Evolutionary conservation across 2,113 vertebrate genomes (phyloP).

Genomic region (Leuciscus idus): DNA sequence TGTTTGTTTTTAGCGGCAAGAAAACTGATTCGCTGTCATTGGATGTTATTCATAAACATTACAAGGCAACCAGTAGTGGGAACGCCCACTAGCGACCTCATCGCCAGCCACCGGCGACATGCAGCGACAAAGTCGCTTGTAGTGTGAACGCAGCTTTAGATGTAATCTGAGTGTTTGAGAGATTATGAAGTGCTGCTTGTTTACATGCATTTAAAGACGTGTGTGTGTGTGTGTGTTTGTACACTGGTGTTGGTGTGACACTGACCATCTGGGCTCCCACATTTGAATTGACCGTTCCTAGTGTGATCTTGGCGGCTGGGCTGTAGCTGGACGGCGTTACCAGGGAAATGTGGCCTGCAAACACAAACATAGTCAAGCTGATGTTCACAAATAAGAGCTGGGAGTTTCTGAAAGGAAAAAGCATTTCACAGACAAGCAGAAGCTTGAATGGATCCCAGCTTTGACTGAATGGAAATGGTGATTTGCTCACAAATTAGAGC

Average conservation of each 20-base stretch:
- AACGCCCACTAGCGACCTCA: too few species aligned
- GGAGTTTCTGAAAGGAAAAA: neutral
- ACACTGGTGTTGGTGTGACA: neutral
- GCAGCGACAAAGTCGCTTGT: too few species aligned
- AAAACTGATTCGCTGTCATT: too few species aligned
- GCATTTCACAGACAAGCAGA: neutral
- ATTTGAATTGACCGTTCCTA: slow-evolving; percentile 63
- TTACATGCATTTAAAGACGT: neutral
- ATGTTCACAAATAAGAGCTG: neutral
- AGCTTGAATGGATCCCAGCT: neutral
- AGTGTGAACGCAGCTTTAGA: too few species aligned
- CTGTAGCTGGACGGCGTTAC: slow-evolving; percentile 56
- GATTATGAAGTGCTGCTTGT: neutral
- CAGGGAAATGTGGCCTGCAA: slow-evolving; percentile 62
- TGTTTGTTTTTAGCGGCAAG: too few species aligned
- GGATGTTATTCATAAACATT: too few species aligned
- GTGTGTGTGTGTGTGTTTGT: neutral
- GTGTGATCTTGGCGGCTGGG: slow-evolving; percentile 59
- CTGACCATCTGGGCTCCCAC: slow-evolving; percentile 64
- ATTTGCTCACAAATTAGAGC: neutral
- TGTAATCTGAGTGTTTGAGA: neutral
- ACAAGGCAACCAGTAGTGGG: too few species aligned
- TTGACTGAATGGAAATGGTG: neutral
- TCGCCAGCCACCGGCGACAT: too few species aligned
- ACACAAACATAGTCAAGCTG: slow-evolving; percentile 18